Conservation (phyloP, 2,797 vertebrate genomes). For the Chelonia mydas region DNA sequence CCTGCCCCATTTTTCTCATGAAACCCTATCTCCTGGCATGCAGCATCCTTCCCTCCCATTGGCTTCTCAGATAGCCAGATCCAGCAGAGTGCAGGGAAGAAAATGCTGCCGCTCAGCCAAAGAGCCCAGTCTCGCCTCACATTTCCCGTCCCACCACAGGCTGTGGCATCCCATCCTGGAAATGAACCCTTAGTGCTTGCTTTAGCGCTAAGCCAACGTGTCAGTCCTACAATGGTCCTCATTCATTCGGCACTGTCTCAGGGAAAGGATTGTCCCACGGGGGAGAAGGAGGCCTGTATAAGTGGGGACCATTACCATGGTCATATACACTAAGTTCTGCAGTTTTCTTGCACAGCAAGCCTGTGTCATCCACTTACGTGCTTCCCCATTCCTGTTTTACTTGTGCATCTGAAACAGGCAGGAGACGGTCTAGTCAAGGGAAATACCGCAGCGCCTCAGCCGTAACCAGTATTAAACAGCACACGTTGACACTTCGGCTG, state of each 20-base stretch:
- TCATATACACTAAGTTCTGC: slow-evolving; percentile 19
- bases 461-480: not conserved
- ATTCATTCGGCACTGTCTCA: not conserved
- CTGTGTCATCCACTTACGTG: slow-evolving; percentile 32
- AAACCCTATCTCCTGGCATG: not conserved
- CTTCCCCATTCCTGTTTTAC: slow-evolving; percentile 16
- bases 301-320: not conserved
- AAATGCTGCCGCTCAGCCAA: not conserved
- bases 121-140: not conserved
- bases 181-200: not conserved
- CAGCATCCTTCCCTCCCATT: not conserved
- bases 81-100: not conserved
- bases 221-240: rapidly evolving
- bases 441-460: not conserved
- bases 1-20: not conserved
- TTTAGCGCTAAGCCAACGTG: not conserved
- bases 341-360: not conserved
- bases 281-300: slow-evolving; percentile 9
- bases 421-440: not conserved
- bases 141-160: not conserved
- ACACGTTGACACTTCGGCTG: not conserved
- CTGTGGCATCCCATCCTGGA: not conserved
- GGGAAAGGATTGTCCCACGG: rapidly evolving
- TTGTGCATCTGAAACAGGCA: not conserved
- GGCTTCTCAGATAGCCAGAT: not conserved